Base-by-base conservation (phyloP, 35 echinoderm and acorn worm species). In the Anneissia japonica region DNA sequence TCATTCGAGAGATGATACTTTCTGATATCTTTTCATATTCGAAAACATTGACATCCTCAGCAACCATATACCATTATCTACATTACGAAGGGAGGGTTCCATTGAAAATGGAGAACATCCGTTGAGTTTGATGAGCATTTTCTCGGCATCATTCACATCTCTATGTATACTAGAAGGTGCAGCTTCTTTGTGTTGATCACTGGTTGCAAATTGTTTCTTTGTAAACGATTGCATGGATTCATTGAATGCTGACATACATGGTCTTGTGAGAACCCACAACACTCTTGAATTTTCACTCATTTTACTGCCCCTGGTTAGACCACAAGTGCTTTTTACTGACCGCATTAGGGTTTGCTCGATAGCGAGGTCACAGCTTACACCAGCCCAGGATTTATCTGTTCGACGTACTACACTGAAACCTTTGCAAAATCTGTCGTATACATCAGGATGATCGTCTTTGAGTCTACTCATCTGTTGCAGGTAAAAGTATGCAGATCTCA, bases 281-380 rank as follows among this genome's bases (percentile, higher is more conserved):
- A 32, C 32, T 11, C 85, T 77, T 76, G 83, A 77, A 37, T 39
- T 56, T 77, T 91, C 82, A 31, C 30, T 86, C 74, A 91, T 91
- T 13, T 51, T 74, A 41, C 81, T 83, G 43, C 88, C 89, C 26
- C 81, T 14, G 38, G 84, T 94, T 37, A 90, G 73, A 31, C 89
- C 85, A 34, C 89, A 81, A 38, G 72, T 75, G 9, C 13, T 87
- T 34, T 91, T 91, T 0, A 88, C 1, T 32, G 64, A 74, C 73
- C 85, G 37, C 80, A 88, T 91, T 21, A 95, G 39, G 12, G 38
- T 56, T 56, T 91, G 93, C 82, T 95, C 86, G 36, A 91, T 95
- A 13, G 85, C 81, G 31, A 91, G 82, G 72, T 93, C 92, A 35
- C 82, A 37, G 28, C 33, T 46, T 30, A 93, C n/a, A n/a, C 83